Evolutionary conservation across 2,888 invertebrate species (phyloP).

Genomic region (Oligia strigilis): DNA sequence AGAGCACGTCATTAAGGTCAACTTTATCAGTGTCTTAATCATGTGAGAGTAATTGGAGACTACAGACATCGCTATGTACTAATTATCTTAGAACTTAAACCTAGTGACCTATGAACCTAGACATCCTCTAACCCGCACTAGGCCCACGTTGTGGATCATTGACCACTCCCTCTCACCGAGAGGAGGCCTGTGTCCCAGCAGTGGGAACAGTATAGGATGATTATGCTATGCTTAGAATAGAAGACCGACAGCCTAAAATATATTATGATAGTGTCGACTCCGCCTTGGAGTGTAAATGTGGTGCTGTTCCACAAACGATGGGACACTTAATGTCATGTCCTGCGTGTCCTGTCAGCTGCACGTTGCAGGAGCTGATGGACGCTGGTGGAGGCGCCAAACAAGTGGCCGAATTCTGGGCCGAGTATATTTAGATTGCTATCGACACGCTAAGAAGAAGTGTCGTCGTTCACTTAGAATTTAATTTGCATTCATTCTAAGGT

Average conservation of each 20-base stretch:
- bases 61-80: conserved; percentile 24
- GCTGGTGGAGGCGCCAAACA: too few relatives aligned
- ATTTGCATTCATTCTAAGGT: conserved; percentile 55
- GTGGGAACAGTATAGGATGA: background rate
- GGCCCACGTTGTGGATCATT: background rate
- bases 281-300: too few relatives aligned
- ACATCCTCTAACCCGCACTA: background rate
- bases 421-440: too few relatives aligned
- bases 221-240: background rate
- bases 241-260: conserved; percentile 33
- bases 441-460: too few relatives aligned
- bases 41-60: conserved; percentile 13
- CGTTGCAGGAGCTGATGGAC: too few relatives aligned
- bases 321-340: too few relatives aligned
- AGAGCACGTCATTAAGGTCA: conserved; percentile 20
- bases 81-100: conserved; percentile 5
- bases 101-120: background rate
- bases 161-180: background rate
- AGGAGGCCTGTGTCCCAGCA: background rate
- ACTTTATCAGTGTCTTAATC: conserved; percentile 27
- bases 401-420: too few relatives aligned
- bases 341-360: too few relatives aligned
- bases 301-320: too few relatives aligned
- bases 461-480: conserved; percentile 39
- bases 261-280: conserved; percentile 10